Evolutionary conservation across 1,140 invertebrate genomes (phyloP).

Genomic region (Lutraria rhynchaena): DNA sequence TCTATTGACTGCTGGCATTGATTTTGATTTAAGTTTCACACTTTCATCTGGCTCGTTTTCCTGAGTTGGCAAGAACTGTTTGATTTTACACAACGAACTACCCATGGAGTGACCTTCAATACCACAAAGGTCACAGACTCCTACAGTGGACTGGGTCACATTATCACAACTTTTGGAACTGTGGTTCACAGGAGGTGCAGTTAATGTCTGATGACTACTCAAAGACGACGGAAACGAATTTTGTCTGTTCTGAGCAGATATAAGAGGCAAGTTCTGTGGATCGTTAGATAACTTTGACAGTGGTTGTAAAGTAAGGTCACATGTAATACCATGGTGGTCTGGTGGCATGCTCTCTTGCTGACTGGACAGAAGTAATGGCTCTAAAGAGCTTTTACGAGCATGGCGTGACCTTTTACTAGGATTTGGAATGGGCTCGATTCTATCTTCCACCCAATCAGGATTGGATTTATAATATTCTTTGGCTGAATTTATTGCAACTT

Average conservation of each 20-base stretch:
- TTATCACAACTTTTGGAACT: constrained; percentile 75
- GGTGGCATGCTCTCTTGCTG: constrained; percentile 16
- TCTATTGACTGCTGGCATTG: constrained; percentile 69
- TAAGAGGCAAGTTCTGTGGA: constrained; percentile 7
- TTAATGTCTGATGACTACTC: constrained; percentile 70
- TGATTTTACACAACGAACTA: constrained; percentile 53
- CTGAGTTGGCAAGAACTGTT: constrained; percentile 45
- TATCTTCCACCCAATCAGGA: constrained; percentile 78
- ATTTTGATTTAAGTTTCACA: constrained; percentile 61
- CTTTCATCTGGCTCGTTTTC: constrained; percentile 57
- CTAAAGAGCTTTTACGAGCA: constrained; percentile 69
- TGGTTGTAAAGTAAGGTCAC: constrained; percentile 53
- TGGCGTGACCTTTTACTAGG: constrained; percentile 66
- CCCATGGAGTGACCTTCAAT: constrained; percentile 52
- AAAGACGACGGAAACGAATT: constrained; percentile 76
- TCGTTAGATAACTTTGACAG: constrained; percentile 43
- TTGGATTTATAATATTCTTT: constrained; percentile 74
- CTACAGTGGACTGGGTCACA: constrained; percentile 40
- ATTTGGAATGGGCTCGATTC: constrained; percentile 69
- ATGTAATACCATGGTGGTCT: constrained; percentile 4
- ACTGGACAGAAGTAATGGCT: constrained; percentile 65
- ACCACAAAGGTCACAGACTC: constrained; percentile 65
- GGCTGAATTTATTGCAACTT: constrained; percentile 74
- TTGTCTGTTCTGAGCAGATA: constrained; percentile 57
- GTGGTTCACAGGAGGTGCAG: constrained; percentile 58